phyloP scores from a whole-genome alignment of 2,113 vertebrate genomes.

The Zosterops hypoxanthus region DNA sequence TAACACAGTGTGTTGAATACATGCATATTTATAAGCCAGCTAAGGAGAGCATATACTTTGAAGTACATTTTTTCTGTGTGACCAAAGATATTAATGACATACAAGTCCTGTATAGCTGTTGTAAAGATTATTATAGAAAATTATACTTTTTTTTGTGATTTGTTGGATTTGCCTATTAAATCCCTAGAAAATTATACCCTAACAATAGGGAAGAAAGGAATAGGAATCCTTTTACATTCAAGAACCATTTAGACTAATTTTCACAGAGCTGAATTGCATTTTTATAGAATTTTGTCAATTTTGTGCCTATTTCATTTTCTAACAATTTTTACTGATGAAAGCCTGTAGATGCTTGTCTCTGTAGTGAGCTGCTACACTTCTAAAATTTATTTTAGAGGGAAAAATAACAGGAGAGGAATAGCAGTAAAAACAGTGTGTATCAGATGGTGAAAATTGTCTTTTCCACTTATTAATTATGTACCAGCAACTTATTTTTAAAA shows the following conservation, averaged over 20 bases:
- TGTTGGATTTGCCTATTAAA: constrained; percentile 46
- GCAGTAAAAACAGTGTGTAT: not conserved
- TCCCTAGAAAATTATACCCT: constrained; percentile 15
- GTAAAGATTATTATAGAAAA: constrained; percentile 47
- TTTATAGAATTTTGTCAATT: constrained; percentile 32
- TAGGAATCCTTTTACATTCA: not conserved
- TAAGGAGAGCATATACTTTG: not conserved
- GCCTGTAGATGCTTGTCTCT: not conserved
- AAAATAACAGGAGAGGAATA: not conserved
- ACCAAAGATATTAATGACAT: constrained; percentile 1
- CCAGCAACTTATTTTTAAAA: not conserved
- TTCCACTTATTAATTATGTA: constrained; percentile 8
- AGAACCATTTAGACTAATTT: constrained; percentile 47
- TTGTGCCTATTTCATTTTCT: constrained; percentile 4
- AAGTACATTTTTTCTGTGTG: not conserved
- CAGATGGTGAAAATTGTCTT: not conserved
- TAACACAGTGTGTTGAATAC: not conserved
- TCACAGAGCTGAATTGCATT: constrained; percentile 10
- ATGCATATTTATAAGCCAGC: not conserved
- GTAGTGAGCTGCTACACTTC: not conserved
- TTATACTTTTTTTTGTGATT: constrained; percentile 46
- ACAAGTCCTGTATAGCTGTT: constrained; percentile 7
- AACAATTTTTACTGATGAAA: constrained; percentile 22
- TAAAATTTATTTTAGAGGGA: not conserved
- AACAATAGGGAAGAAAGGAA: constrained; percentile 10